Evolutionary conservation across 2,113 vertebrate genomes (phyloP).

Genomic region (Apteryx owenii): DNA sequence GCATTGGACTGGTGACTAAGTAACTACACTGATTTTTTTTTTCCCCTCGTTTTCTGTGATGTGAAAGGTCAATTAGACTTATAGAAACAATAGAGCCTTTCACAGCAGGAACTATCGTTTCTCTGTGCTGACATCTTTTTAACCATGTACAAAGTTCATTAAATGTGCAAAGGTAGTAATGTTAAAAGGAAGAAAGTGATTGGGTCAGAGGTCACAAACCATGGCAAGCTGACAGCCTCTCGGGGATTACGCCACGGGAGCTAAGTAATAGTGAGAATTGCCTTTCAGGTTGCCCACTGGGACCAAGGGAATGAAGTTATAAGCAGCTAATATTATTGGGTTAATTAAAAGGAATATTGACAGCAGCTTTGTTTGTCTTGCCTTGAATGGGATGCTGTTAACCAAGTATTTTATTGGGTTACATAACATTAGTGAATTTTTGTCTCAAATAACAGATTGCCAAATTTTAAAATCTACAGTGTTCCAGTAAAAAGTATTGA

Average conservation of each 20-base stretch:
- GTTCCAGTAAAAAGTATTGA: conserved; percentile 47
- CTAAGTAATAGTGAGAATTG: conserved; percentile 76
- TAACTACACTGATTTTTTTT: conserved; percentile 83
- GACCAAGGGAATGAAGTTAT: conserved; percentile 63
- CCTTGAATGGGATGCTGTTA: conserved; percentile 54
- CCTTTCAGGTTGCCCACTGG: conserved; percentile 72
- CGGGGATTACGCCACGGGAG: conserved; percentile 56
- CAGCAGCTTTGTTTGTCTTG: conserved; percentile 69
- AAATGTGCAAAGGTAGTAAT: conserved; percentile 76
- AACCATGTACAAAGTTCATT: conserved; percentile 80
- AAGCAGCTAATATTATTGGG: conserved; percentile 73
- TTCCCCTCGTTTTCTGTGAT: conserved; percentile 75
- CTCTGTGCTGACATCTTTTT: conserved; percentile 76
- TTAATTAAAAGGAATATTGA: conserved; percentile 81
- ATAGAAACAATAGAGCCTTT: conserved; percentile 81
- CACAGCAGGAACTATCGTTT: conserved; percentile 79
- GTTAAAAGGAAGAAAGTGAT: conserved; percentile 72
- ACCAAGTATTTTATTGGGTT: conserved; percentile 50
- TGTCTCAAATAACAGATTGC: conserved; percentile 55
- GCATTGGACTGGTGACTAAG: conserved; percentile 66
- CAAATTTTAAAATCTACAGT: conserved; percentile 14
- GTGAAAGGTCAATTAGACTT: conserved; percentile 86
- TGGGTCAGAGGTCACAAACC: conserved; percentile 74
- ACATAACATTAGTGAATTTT: conserved; percentile 51
- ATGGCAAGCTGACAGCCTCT: conserved; percentile 71